A percentile compares a stretch with the other conserved stretches of the same genome.
Conservation (phyloP, 2,113 vertebrate species). For the Euleptes europaea region DNA sequence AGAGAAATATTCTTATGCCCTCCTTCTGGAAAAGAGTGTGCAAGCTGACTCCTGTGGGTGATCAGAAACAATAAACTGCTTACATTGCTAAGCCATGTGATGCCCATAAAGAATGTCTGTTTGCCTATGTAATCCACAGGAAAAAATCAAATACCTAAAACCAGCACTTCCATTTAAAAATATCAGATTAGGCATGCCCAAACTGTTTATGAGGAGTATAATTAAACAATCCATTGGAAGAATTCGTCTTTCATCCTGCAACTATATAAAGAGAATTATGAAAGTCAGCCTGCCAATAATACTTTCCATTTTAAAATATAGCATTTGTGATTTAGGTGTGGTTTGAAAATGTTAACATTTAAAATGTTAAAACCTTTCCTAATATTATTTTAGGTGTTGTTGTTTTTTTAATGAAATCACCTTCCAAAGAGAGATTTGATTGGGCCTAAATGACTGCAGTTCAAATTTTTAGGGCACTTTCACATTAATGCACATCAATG, state of each 20-base stretch:
- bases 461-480: neutral
- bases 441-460: neutral
- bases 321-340: neutral
- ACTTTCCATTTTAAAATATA: conserved; percentile 27
- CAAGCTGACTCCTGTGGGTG: conserved; percentile 37
- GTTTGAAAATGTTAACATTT: conserved; percentile 13
- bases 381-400: neutral
- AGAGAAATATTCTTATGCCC: neutral
- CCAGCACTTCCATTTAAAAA: conserved; percentile 34
- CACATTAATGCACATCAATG: neutral
- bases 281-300: conserved; percentile 41
- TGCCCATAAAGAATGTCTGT: conserved; percentile 43
- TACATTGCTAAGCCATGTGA: conserved; percentile 46
- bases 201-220: neutral
- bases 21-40: conserved; percentile 20
- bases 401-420: neutral
- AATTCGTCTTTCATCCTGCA: neutral
- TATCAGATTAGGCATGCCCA: neutral
- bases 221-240: conserved; percentile 33
- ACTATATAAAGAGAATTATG: conserved; percentile 20
- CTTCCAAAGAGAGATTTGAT: neutral
- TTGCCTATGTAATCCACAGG: neutral
- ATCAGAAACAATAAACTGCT: conserved; percentile 61
- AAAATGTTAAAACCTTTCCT: neutral
- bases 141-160: conserved; percentile 43